Conservation (phyloP, 1,140 invertebrate species). For the Hermetia illucens region DNA sequence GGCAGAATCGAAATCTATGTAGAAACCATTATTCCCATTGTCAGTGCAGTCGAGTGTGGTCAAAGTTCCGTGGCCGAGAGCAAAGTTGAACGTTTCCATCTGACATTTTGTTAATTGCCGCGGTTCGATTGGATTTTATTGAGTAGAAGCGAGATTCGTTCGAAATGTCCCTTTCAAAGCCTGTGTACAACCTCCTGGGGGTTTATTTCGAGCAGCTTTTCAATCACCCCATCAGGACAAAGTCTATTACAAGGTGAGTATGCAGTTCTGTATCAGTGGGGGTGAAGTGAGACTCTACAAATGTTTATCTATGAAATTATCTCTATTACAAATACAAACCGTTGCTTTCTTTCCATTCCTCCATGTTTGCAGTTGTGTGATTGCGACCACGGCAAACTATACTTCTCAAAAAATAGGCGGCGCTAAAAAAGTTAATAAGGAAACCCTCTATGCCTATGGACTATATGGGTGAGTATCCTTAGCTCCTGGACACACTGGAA, state of each 20-base stretch:
- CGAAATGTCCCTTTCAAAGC: constrained; percentile 55
- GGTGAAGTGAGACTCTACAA: background rate
- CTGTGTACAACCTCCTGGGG: constrained; percentile 43
- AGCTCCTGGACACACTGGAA: background rate
- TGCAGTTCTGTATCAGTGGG: background rate
- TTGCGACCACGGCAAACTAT: constrained; percentile 47
- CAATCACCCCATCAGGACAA: constrained; percentile 51
- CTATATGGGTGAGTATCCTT: constrained; percentile 44
- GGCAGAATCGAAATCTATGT: too few species aligned
- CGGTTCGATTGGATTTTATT: too few species aligned
- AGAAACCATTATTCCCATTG: too few species aligned
- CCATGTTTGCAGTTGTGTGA: constrained; percentile 36
- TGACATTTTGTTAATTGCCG: too few species aligned
- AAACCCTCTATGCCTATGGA: constrained; percentile 50
- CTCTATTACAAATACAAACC: constrained; percentile 2
- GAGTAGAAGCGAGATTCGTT: background rate
- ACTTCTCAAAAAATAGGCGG: constrained; percentile 48
- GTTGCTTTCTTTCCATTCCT: constrained; percentile 7
- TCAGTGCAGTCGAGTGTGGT: too few species aligned
- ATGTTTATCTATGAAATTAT: background rate
- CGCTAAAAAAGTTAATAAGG: constrained; percentile 38
- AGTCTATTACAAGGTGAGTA: constrained; percentile 53
- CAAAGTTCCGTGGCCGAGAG: too few species aligned
- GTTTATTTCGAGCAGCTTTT: constrained; percentile 55
- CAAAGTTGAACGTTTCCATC: too few species aligned